Evolutionary conservation across 2,797 vertebrate genomes (phyloP), one percentile per base, ranked within the genome.

Genomic region (Myotis vivesi): DNA sequence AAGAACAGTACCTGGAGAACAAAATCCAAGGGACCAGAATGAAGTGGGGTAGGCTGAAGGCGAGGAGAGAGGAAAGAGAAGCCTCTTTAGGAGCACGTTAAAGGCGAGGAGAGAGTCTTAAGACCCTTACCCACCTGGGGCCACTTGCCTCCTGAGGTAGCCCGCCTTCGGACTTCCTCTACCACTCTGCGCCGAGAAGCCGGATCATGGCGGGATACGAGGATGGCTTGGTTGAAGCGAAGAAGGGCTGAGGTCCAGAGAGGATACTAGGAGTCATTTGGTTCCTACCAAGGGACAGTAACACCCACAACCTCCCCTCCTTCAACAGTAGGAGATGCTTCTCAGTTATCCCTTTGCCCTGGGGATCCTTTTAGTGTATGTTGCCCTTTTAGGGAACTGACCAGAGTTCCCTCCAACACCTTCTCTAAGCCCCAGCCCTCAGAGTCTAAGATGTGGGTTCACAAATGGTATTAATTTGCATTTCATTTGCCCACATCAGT

Each of bases 221-320:
- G 22, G 95, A 99, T 99, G 0, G 99, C 94, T 98, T 99, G 99
- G 97, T 99, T 99, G 93, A 99, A 99, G 97, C 99, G 98, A 91
- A 99, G 98, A 44, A 98, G 97, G 92, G 98, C 98, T 98, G 92
- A n/a, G 44, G 57, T 57, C 53, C 25, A 28, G 51, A 89, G 82
- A 89, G 36, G 49, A 82, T 20, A 94, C 1, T 36, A 69, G 81
- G 57, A 33, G 33, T 87, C 92, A 92, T 36, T 88, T 33, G 71
- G 33, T 53, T 79, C 80, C 89, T 53, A 71, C 41, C 73, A 19
- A 0, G 51, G 33, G 28, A 49, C 23, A 57, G 2, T 49, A 20
- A 75, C 8, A 77, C 53, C 22, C 30, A 64, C 41, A 89, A 55
- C 51, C 76, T 69, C 53, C 68, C 33, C 36, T 57, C 69, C 64